phyloP scores from a whole-genome alignment of 1,140 invertebrate genomes.

The Heliconius melpomene region DNA sequence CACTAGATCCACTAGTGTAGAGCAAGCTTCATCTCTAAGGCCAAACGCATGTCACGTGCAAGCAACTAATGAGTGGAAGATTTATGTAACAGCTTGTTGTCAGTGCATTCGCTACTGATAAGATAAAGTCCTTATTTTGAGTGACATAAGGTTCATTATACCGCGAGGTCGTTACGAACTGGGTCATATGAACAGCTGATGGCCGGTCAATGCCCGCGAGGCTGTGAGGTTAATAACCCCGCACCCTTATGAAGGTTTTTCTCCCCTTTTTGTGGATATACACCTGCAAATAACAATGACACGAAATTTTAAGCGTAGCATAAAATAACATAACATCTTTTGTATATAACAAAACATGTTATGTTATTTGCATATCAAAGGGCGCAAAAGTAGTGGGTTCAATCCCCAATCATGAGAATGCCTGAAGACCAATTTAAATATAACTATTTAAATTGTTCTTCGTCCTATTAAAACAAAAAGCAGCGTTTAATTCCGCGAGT shows the following conservation, averaged over 20 bases:
- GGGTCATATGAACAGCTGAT: slow-evolving; percentile 7
- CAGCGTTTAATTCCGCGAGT: too few species aligned
- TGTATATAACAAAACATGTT: background rate
- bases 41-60: slow-evolving; percentile 3
- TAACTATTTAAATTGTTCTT: too few species aligned
- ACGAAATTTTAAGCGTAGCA: background rate
- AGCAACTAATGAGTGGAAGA: slow-evolving; percentile 12
- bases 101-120: slow-evolving; percentile 3
- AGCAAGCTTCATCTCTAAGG: background rate
- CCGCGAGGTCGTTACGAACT: background rate
- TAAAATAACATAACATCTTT: too few species aligned
- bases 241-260: slow-evolving; percentile 3
- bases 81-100: slow-evolving; percentile 10
- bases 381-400: background rate
- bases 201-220: slow-evolving; percentile 13
- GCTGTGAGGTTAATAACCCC: slow-evolving; percentile 8
- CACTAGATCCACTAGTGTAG: background rate
- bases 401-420: too few species aligned
- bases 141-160: background rate
- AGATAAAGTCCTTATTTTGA: background rate
- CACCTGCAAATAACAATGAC: background rate
- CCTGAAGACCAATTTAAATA: too few species aligned
- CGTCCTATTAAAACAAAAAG: too few species aligned
- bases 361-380: background rate
- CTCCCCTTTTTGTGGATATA: background rate